Conservation (phyloP, 2,888 invertebrate species). For the Ophion obscuratus region DNA sequence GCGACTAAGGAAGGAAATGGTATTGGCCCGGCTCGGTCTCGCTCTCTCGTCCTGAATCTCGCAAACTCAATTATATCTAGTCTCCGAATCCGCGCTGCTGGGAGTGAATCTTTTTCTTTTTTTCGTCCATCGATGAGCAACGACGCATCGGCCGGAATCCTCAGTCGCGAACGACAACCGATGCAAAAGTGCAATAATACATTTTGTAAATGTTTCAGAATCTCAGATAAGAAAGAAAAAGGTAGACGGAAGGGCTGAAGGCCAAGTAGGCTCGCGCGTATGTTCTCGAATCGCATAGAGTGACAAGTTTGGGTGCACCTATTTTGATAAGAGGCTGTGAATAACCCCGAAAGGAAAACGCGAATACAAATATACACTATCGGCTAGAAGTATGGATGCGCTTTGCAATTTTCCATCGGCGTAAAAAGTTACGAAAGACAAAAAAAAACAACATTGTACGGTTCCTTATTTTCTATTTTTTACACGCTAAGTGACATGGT, state of each 20-base stretch:
- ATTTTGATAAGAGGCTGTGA: conserved; percentile 75
- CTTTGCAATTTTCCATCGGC: background rate
- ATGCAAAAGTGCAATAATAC: conserved; percentile 60
- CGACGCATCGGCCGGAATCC: conserved; percentile 28
- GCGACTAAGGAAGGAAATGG: conserved; percentile 90
- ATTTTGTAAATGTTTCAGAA: conserved; percentile 54
- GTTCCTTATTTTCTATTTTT: too few species aligned
- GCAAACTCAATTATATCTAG: conserved; percentile 68
- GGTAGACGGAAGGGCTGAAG: conserved; percentile 15
- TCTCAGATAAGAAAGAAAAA: conserved; percentile 56
- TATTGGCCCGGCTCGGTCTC: conserved; percentile 89
- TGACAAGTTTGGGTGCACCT: conserved; percentile 58
- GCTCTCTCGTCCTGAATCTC: conserved; percentile 82
- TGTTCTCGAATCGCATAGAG: conserved; percentile 36
- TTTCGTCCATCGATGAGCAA: conserved; percentile 20
- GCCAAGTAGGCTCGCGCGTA: background rate
- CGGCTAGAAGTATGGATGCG: background rate
- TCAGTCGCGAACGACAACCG: conserved; percentile 14
- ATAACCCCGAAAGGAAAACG: conserved; percentile 69
- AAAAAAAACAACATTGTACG: too few species aligned
- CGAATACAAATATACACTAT: background rate
- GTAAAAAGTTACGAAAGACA: background rate
- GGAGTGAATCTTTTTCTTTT: conserved; percentile 25
- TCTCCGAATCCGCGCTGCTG: conserved; percentile 69
- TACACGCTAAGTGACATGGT: too few species aligned